phyloP scores from a whole-genome alignment of 2,888 invertebrate genomes.

The Eupithecia inturbata region DNA sequence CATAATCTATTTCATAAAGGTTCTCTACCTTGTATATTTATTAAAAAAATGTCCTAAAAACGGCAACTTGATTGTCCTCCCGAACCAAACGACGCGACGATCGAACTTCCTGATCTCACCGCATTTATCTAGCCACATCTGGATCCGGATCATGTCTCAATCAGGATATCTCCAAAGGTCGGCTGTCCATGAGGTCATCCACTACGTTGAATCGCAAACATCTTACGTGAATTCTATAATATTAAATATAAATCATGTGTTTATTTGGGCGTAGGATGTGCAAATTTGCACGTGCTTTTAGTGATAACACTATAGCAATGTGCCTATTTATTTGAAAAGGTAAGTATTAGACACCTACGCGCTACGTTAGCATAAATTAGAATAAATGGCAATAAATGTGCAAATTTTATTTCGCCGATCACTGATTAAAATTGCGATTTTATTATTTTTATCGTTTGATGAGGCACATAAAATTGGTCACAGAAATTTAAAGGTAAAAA shows the following conservation, averaged over 20 bases:
- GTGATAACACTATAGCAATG: background rate
- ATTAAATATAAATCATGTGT: background rate
- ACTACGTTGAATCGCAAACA: slow-evolving; percentile 41
- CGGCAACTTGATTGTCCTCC: slow-evolving; percentile 9
- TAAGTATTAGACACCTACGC: background rate
- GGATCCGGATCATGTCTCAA: slow-evolving; percentile 41
- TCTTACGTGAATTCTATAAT: background rate
- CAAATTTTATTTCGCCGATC: background rate
- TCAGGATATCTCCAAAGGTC: slow-evolving; percentile 73
- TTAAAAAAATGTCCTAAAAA: background rate
- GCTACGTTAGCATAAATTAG: background rate
- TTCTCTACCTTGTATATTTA: background rate
- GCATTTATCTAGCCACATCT: slow-evolving; percentile 31
- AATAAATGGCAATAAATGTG: background rate
- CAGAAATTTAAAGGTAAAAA: background rate
- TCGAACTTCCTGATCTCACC: slow-evolving; percentile 30
- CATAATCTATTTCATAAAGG: background rate
- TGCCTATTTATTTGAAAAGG: background rate
- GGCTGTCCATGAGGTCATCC: slow-evolving; percentile 69
- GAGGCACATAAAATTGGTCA: background rate
- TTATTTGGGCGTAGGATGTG: background rate
- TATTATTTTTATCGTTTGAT: background rate
- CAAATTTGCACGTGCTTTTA: background rate
- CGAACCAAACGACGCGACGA: slow-evolving; percentile 10
- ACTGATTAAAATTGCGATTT: background rate